Base-by-base conservation (phyloP, 2,888 invertebrate genomes). In the Rotaria sp. region DNA sequence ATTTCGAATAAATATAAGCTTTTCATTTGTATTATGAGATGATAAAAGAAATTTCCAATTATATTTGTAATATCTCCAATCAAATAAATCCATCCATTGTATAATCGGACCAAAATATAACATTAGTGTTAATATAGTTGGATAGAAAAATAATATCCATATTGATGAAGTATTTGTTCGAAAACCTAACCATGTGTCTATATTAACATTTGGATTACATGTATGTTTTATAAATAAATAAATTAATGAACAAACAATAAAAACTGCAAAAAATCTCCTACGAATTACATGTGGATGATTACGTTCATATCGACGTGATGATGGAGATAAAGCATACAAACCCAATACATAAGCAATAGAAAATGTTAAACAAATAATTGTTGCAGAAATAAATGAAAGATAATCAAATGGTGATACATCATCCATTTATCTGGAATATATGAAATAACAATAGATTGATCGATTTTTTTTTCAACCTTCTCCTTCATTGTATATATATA, bases 71-170 rank as follows among this genome's bases (percentile, higher is more conserved):
- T 45, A 41, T 45, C 45, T 80, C 45, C 45, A 80, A 21, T 67
- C 67, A 41, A 75, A 38, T 11, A 30, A 41, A 38, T 59, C n/a
- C 0, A 84, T 41, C 41, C 38, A 48, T 80, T 86, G 86, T 35
- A 85, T 35, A 35, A 85, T 74, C 21, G 86, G 86, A 55, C 86
- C 86, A 30, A 50, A 15, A 74, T 84, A 86, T 41, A 86, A 80
- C 45, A 86, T 41, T 45, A 74, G n/a, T 41, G 86, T 86, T 50
- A 86, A 45, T n/a, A 74, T 3, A 5, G 85, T 38, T 45, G 80
- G 26, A 74, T 84, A 86, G 24, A 85, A 45, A 52, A 86, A 26
- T 55, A 74, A 18, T 41, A 48, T 86, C 35, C 84, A 74, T 45
- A 50, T 30, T 4, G 84, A 55, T 38, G 75, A 74, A 35, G 59